phyloP scores from a whole-genome alignment of 2,888 invertebrate species.

The Parnassius glacialis region DNA sequence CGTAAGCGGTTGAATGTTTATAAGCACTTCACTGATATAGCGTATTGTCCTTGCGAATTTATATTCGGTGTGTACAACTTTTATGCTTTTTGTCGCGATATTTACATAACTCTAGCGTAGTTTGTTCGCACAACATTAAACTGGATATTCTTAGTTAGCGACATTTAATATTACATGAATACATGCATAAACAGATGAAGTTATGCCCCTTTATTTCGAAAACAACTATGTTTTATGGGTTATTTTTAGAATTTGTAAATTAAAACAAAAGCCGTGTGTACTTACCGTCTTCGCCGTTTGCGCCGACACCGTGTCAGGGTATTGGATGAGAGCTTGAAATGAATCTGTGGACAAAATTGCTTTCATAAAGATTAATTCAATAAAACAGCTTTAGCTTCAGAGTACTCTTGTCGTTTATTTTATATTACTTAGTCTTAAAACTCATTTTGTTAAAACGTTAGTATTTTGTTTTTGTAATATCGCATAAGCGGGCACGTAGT shows the following conservation, averaged over 20 bases:
- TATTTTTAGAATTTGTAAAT: constrained; percentile 69
- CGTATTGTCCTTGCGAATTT: constrained; percentile 18
- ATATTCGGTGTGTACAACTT: constrained; percentile 10
- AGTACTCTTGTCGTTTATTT: too few relatives aligned
- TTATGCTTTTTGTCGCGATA: constrained; percentile 1
- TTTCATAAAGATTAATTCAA: constrained; percentile 13
- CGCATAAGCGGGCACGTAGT: neutral
- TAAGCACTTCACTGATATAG: constrained; percentile 31
- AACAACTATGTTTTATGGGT: constrained; percentile 73
- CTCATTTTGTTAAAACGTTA: too few relatives aligned
- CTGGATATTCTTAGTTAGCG: constrained; percentile 45
- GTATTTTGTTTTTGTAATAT: neutral
- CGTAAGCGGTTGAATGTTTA: constrained; percentile 46
- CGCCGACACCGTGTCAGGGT: constrained; percentile 97
- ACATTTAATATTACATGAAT: constrained; percentile 22
- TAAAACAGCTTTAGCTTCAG: too few relatives aligned
- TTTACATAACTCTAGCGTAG: too few relatives aligned
- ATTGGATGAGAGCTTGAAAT: constrained; percentile 99
- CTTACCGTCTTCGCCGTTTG: constrained; percentile 97
- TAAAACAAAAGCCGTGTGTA: constrained; percentile 71
- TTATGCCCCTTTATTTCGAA: constrained; percentile 31
- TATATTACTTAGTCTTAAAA: too few relatives aligned
- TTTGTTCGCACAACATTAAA: constrained; percentile 50
- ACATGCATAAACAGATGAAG: constrained; percentile 54
- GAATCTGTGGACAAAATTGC: constrained; percentile 85